Conservation (phyloP, 2,113 vertebrate species). For the Ciconia boyciana region DNA sequence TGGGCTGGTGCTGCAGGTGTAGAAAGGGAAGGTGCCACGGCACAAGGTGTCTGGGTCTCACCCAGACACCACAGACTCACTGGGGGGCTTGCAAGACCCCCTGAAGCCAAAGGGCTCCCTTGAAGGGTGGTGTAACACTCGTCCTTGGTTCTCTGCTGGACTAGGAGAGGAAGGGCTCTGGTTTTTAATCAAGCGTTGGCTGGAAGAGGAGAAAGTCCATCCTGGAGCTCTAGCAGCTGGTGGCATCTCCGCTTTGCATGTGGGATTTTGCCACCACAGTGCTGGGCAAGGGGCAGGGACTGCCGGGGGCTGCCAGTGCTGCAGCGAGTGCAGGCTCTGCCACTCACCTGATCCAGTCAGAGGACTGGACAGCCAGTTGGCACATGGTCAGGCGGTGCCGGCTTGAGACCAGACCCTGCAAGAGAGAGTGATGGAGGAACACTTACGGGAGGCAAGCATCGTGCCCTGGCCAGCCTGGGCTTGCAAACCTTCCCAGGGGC, state of each 20-base stretch:
- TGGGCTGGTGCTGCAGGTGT: background rate
- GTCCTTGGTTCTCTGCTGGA: background rate
- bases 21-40: background rate
- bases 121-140: background rate
- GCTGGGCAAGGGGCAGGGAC: background rate
- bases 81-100: background rate
- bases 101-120: background rate
- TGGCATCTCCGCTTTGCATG: background rate
- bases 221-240: background rate
- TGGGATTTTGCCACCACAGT: fast-evolving
- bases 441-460: background rate
- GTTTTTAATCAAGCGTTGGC: background rate
- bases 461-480: background rate
- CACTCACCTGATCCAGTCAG: constrained; percentile 96
- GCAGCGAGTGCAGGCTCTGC: fast-evolving
- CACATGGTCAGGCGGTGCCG: constrained; percentile 97
- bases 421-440: background rate
- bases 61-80: background rate
- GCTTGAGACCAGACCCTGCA: constrained; percentile 92
- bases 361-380: constrained; percentile 94
- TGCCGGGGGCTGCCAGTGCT: background rate
- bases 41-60: background rate
- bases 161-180: background rate
- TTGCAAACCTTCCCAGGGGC: background rate
- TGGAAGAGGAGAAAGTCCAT: background rate